A percentile compares a stretch with the other conserved stretches of the same genome.
Conservation (phyloP, 2,797 vertebrate genomes). For the Smutsia temminckii region DNA sequence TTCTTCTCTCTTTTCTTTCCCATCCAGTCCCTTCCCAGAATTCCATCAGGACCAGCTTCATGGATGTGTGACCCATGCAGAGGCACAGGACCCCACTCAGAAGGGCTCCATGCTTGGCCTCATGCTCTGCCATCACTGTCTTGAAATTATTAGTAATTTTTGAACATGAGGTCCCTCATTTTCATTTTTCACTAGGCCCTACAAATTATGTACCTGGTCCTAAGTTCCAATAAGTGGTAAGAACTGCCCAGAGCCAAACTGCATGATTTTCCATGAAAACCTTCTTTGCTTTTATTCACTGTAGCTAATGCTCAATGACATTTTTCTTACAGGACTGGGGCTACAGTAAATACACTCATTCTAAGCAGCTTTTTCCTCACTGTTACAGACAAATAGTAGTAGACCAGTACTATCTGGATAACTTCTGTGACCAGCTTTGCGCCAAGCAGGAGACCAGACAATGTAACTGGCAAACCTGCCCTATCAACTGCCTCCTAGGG, state of each 20-base stretch:
- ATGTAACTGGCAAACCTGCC: slow-evolving; percentile 91
- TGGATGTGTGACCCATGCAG: background rate
- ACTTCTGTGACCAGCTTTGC: slow-evolving; percentile 88
- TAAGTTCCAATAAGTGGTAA: background rate
- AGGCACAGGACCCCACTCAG: background rate
- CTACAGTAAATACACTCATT: background rate
- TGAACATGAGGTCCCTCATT: background rate
- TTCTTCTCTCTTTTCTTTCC: background rate
- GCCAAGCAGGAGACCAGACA: slow-evolving; percentile 80
- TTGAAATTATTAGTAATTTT: background rate
- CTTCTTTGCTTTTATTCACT: background rate
- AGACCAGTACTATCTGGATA: slow-evolving; percentile 87
- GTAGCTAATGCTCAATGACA: background rate
- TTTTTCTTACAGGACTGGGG: background rate
- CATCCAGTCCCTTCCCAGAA: background rate
- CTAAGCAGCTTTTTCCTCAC: slow-evolving; percentile 11
- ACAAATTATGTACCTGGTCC: background rate
- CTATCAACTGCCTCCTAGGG: slow-evolving; percentile 90
- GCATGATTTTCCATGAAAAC: background rate
- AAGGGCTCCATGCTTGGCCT: background rate
- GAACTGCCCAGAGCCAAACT: background rate
- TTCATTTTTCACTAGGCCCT: background rate
- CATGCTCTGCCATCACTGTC: background rate
- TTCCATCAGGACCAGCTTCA: background rate
- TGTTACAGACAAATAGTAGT: slow-evolving; percentile 83